Evolutionary conservation across 2,888 invertebrate genomes (phyloP).

Genomic region (Platerodrilus igneus): DNA sequence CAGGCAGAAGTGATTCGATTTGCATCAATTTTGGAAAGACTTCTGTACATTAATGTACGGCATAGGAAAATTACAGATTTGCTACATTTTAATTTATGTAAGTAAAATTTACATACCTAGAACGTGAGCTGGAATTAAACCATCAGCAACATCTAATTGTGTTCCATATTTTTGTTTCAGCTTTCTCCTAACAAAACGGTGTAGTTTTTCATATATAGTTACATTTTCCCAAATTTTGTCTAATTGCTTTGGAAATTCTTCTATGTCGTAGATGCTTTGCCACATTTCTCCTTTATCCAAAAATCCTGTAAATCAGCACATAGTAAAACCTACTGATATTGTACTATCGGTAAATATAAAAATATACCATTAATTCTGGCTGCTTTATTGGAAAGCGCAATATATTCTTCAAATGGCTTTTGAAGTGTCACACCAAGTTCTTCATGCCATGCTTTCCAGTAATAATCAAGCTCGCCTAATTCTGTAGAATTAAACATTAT

Average conservation of each 20-base stretch:
- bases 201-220: conserved; percentile 60
- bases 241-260: conserved; percentile 42
- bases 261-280: conserved; percentile 49
- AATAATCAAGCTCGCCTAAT: conserved; percentile 57
- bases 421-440: conserved; percentile 59
- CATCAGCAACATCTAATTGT: conserved; percentile 47
- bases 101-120: too few species aligned
- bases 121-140: conserved; percentile 64
- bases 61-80: too few species aligned
- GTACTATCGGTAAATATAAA: too few species aligned
- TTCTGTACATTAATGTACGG: too few species aligned
- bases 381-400: conserved; percentile 58
- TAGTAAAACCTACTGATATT: not conserved
- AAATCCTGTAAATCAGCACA: conserved; percentile 42
- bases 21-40: too few species aligned
- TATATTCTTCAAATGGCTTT: conserved; percentile 57
- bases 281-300: conserved; percentile 51
- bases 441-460: conserved; percentile 64
- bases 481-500: conserved; percentile 50
- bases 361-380: too few species aligned
- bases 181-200: conserved; percentile 58
- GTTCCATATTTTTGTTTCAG: conserved; percentile 52
- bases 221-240: conserved; percentile 54
- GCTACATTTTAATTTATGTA: too few species aligned
- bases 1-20: too few species aligned